Evolutionary conservation across 2,113 vertebrate species (phyloP).

Genomic region (Cyprinodon variegatus): DNA sequence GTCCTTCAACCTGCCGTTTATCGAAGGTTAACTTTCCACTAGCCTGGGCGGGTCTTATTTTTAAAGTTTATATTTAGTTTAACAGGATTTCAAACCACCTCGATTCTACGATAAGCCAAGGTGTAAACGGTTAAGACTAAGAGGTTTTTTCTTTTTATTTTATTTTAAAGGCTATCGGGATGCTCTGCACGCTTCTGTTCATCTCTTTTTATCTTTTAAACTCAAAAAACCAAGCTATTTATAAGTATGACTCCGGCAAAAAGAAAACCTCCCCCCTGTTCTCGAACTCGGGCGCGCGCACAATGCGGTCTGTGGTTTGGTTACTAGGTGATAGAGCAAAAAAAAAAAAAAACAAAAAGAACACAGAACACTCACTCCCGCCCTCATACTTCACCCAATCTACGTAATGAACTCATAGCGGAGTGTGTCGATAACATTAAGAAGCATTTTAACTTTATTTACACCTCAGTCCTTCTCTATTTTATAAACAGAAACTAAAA

Average conservation of each 20-base stretch:
- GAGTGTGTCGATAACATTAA: not conserved
- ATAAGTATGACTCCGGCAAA: constrained; percentile 45
- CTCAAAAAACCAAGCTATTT: constrained; percentile 44
- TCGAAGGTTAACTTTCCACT: not conserved
- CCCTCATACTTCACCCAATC: constrained; percentile 19
- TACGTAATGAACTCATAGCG: constrained; percentile 15
- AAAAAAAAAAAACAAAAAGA: not conserved
- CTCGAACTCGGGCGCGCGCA: constrained; percentile 23
- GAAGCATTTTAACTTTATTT: not conserved
- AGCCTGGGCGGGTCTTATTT: not conserved
- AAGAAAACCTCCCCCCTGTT: constrained; percentile 1
- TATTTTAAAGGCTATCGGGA: not conserved
- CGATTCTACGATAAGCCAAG: not conserved
- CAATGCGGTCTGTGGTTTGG: constrained; percentile 71
- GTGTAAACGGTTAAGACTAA: constrained; percentile 14
- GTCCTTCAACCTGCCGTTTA: too few relatives aligned
- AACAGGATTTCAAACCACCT: not conserved
- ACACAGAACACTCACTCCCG: constrained; percentile 30
- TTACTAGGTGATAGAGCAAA: constrained; percentile 58
- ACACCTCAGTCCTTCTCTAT: not conserved
- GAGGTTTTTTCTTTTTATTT: not conserved
- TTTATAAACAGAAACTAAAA: not conserved
- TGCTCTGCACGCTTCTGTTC: not conserved
- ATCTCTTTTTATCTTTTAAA: constrained; percentile 23
- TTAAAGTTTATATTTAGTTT: not conserved